Evolutionary conservation across 2,888 invertebrate species (phyloP).

Genomic region (Dione juno): DNA sequence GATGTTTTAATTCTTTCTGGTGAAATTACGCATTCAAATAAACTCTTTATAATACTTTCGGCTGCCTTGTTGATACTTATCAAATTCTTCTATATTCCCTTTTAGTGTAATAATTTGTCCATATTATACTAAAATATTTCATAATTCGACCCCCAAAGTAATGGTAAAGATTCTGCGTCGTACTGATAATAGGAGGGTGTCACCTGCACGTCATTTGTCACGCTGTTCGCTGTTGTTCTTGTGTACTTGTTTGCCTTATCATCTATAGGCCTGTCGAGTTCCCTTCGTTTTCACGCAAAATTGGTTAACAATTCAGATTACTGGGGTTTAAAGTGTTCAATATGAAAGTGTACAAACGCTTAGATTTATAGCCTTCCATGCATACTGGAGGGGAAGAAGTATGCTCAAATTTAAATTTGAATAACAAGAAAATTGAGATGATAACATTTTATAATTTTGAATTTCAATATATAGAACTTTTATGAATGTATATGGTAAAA

Average conservation of each 20-base stretch:
- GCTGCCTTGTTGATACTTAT: background rate
- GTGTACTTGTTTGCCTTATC: constrained; percentile 63
- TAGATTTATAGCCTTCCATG: constrained; percentile 49
- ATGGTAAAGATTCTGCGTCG: constrained; percentile 31
- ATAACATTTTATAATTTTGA: background rate
- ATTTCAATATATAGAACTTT: constrained; percentile 27
- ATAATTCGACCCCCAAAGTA: constrained; percentile 10
- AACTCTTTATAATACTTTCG: background rate
- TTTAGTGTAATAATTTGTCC: background rate
- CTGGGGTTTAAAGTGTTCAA: constrained; percentile 48
- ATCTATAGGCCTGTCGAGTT: constrained; percentile 52
- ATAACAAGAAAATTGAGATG: too few relatives aligned
- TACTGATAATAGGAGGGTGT: constrained; percentile 56
- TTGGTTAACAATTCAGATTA: constrained; percentile 58
- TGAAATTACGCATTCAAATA: too few relatives aligned
- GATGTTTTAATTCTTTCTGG: too few relatives aligned
- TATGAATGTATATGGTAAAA: too few relatives aligned
- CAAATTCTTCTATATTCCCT: background rate
- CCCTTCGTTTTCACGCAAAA: constrained; percentile 63
- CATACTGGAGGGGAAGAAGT: constrained; percentile 29
- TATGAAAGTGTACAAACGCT: constrained; percentile 48
- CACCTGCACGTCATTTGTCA: constrained; percentile 81
- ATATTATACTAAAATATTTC: background rate
- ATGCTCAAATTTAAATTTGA: background rate
- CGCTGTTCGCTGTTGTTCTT: constrained; percentile 58